A percentile compares a stretch with the other conserved stretches of the same genome.
Conservation (phyloP, 2,888 invertebrate species). For the Parnassius orleans region DNA sequence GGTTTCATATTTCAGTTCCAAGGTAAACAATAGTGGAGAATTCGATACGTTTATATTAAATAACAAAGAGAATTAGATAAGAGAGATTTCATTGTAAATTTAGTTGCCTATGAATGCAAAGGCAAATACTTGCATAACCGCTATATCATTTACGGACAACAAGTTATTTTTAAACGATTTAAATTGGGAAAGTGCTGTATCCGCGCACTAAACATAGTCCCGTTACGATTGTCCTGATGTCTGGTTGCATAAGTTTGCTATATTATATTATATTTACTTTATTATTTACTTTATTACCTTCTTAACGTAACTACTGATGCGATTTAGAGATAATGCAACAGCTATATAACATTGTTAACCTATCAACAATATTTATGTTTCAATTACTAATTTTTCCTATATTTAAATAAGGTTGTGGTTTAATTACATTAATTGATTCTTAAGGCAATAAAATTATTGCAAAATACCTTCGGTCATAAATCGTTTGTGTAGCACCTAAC, state of each 20-base stretch:
- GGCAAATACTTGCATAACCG: not conserved
- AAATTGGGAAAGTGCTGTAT: slow-evolving; percentile 39
- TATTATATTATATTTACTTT: slow-evolving; percentile 18
- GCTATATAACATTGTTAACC: slow-evolving; percentile 25
- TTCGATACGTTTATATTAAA: slow-evolving; percentile 2
- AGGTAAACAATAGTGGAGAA: slow-evolving; percentile 1
- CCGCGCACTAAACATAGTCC: slow-evolving; percentile 42
- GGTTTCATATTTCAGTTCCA: slow-evolving; percentile 3
- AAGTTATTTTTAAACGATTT: slow-evolving; percentile 46
- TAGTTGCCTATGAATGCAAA: not conserved
- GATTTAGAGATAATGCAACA: slow-evolving; percentile 36
- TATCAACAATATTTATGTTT: slow-evolving; percentile 20
- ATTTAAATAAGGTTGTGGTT: slow-evolving; percentile 20
- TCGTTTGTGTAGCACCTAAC: slow-evolving; percentile 17
- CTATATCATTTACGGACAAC: not conserved
- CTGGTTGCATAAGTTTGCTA: slow-evolving; percentile 39
- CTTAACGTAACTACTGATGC: slow-evolving; percentile 19
- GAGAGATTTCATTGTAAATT: slow-evolving; percentile 6
- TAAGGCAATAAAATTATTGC: slow-evolving; percentile 16
- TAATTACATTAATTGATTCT: slow-evolving; percentile 15
- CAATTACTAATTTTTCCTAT: not conserved
- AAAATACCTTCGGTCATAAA: slow-evolving; percentile 4
- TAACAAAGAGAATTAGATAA: not conserved
- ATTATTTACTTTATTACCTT: not conserved
- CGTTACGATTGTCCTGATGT: slow-evolving; percentile 48